Evolutionary conservation across 1,140 invertebrate species (phyloP).

Genomic region (Drosophila serrata): DNA sequence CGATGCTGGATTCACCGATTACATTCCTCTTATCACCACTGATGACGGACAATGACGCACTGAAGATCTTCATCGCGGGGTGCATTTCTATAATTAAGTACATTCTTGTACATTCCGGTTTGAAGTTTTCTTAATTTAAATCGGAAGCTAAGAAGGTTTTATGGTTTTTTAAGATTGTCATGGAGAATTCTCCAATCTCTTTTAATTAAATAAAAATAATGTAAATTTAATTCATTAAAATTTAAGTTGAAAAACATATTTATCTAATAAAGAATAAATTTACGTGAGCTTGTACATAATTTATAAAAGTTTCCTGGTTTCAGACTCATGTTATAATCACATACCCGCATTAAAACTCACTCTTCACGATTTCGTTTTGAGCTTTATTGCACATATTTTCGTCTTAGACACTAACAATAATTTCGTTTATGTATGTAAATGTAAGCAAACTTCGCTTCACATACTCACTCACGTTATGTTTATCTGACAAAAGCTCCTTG

Average conservation of each 20-base stretch:
- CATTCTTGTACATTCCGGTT: background rate
- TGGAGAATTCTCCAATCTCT: background rate
- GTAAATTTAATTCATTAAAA: background rate
- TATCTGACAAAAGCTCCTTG: slow-evolving; percentile 16
- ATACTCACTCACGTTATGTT: slow-evolving; percentile 1
- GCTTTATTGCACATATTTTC: slow-evolving; percentile 73
- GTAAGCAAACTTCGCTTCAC: slow-evolving; percentile 14
- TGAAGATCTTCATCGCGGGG: slow-evolving; percentile 7
- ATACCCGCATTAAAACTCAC: background rate
- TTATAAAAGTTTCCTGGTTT: background rate
- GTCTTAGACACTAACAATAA: slow-evolving; percentile 71
- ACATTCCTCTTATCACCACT: slow-evolving; percentile 28
- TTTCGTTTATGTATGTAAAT: slow-evolving; percentile 32
- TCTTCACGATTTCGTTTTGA: slow-evolving; percentile 22
- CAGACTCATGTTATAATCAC: no score
- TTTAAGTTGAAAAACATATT: background rate
- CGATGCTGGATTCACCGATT: slow-evolving; percentile 21
- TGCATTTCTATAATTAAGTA: slow-evolving; percentile 2
- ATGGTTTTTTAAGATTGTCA: background rate
- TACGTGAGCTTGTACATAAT: background rate
- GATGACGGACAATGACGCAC: slow-evolving; percentile 16
- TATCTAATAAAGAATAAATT: background rate
- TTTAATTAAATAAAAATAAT: background rate
- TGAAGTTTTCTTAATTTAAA: background rate
- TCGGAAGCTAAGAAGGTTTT: background rate